phyloP scores from a whole-genome alignment of 2,888 invertebrate genomes.

The Lobophora halterata region DNA sequence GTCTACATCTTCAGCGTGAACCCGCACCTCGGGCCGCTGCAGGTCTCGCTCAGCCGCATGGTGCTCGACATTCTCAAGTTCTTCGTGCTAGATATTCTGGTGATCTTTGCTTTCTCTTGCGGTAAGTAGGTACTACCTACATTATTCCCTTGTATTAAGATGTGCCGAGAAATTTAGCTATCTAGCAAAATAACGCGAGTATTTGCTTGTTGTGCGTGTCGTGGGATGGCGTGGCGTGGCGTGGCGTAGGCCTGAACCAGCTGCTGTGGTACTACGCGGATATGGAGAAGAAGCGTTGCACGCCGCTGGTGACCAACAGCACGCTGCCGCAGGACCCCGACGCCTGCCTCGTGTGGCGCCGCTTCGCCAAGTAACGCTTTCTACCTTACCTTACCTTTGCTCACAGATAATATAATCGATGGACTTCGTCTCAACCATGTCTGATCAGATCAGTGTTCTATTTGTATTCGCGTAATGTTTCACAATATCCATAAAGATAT shows the following conservation, averaged over 20 bases:
- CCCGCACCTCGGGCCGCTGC: conserved; percentile 97
- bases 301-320: conserved; percentile 63
- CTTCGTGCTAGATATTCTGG: conserved; percentile 94
- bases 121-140: conserved; percentile 81
- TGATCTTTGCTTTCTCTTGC: conserved; percentile 97
- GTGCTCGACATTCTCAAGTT: conserved; percentile 98
- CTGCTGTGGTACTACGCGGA: conserved; percentile 95
- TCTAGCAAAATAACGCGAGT: too few relatives aligned
- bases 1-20: conserved; percentile 99
- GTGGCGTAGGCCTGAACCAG: conserved; percentile 87
- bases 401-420: conserved; percentile 11
- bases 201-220: not conserved
- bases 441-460: conserved; percentile 12
- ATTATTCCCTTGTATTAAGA: not conserved
- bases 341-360: conserved; percentile 92
- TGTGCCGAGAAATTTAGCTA: too few relatives aligned
- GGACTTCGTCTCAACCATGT: conserved; percentile 3
- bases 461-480: conserved; percentile 9
- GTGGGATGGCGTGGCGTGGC: not conserved
- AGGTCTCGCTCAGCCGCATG: conserved; percentile 97
- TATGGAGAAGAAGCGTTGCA: conserved; percentile 91
- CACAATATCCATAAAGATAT: conserved; percentile 25
- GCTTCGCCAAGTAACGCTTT: conserved; percentile 90
- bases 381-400: not conserved
- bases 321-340: conserved; percentile 84